Conservation (phyloP, 2,888 invertebrate species). For the Encarsia formosa region DNA sequence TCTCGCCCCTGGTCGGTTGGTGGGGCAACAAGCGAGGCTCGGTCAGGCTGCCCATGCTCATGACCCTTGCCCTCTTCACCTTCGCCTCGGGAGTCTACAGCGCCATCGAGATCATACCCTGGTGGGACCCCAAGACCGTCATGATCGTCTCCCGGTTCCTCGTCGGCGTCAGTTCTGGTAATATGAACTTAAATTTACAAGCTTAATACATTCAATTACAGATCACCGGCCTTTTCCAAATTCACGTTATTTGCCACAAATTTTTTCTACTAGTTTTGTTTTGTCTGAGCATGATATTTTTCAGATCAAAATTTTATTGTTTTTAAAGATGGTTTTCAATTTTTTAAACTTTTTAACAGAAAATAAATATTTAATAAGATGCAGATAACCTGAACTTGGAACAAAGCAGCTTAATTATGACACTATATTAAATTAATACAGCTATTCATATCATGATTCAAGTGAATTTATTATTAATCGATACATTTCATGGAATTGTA, state of each 20-base stretch:
- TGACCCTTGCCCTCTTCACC: constrained; percentile 69
- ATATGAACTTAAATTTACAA: constrained; percentile 16
- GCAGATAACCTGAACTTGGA: no score
- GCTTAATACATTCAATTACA: background rate
- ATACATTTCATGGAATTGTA: no score
- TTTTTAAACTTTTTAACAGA: no score
- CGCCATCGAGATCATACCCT: constrained; percentile 65
- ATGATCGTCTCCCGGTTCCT: constrained; percentile 75
- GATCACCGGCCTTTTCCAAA: background rate
- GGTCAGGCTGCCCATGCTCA: constrained; percentile 67
- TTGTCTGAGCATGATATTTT: no score
- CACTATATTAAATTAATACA: no score
- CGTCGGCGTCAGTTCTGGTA: constrained; percentile 80
- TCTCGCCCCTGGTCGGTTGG: constrained; percentile 79
- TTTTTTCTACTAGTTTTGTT: background rate
- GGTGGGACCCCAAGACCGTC: constrained; percentile 60
- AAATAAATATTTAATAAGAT: no score
- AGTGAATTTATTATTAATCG: no score
- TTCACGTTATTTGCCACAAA: background rate
- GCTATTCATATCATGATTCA: no score
- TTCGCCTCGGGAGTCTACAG: constrained; percentile 72
- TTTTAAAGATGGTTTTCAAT: no score
- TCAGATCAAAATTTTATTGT: no score
- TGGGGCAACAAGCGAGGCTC: constrained; percentile 76
- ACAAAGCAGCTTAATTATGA: no score